Base-by-base conservation (phyloP, 2,888 invertebrate species). In the Hydropsyche betteni region DNA sequence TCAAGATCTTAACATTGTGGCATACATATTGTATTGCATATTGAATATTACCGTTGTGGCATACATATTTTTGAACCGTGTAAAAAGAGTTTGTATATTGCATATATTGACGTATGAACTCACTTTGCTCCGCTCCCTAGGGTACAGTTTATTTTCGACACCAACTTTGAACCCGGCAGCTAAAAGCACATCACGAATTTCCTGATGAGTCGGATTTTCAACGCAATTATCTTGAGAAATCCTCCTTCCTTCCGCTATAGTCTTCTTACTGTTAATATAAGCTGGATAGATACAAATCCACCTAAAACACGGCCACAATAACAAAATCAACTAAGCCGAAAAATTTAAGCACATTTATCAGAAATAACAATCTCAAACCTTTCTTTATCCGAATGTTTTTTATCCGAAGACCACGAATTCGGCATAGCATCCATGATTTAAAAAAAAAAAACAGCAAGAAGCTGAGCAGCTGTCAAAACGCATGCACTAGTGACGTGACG, bases 211-310 rank as follows among this genome's bases (percentile, higher is more conserved):
- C 12, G 99, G 99, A 85, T 98, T 97, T 81, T 98, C 97, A 0
- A 99, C 94, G 83, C 96, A 96, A 83, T 91, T 91, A 1, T 91
- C 89, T 85, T 96, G 96, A 0, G 94, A 86, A 33, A 99, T 86
- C 80, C 92, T 90, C 50, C 99, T 89, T 5, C 99, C 99, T 84
- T 97, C 93, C 1, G 94, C 94, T 14, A 94, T 84, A 0, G 96
- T 94, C 84, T 95, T 97, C 83, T 96, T 97, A 81, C 93, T 95
- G 83, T 99, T 99, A 70, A 99, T 88, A 82, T 99, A 99, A 0
- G 96, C 94, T 75, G 99, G 99, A 84, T 99, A 99, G 78, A 99
- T 92, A 83, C 97, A 97, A 75, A 98, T 89, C 99, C 99, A 99
- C 83, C 94, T 94, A 86, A 77, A 84, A 84, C 16, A 55, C 1